Evolutionary conservation across 2,888 invertebrate genomes (phyloP).

Genomic region (Sarcophaga caerulescens): DNA sequence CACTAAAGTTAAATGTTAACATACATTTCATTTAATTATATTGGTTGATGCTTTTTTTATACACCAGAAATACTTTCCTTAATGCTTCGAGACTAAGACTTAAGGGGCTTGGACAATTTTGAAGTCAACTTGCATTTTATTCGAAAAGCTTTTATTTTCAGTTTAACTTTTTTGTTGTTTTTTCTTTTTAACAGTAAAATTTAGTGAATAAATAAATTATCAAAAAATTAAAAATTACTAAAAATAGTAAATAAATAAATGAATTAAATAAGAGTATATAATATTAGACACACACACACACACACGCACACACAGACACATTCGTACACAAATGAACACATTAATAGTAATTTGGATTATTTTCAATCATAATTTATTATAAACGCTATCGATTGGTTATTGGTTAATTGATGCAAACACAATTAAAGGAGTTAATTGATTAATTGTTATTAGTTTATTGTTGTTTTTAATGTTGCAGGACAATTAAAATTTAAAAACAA

Average conservation of each 20-base stretch:
- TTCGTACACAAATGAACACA: slow-evolving; percentile 50
- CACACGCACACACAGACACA: slow-evolving; percentile 15
- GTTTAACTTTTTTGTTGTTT: too few relatives aligned
- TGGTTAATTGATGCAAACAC: slow-evolving; percentile 67
- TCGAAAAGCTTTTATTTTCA: neutral
- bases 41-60: slow-evolving; percentile 21
- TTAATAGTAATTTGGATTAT: slow-evolving; percentile 48
- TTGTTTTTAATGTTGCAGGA: slow-evolving; percentile 56
- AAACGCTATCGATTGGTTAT: slow-evolving; percentile 56
- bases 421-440: slow-evolving; percentile 44
- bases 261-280: slow-evolving; percentile 30
- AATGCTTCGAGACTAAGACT: slow-evolving; percentile 39
- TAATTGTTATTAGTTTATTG: slow-evolving; percentile 34
- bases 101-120: slow-evolving; percentile 37
- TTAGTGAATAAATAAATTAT: slow-evolving; percentile 26
- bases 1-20: slow-evolving; percentile 47
- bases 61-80: slow-evolving; percentile 38
- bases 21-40: slow-evolving; percentile 50
- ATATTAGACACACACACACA: slow-evolving; percentile 41
- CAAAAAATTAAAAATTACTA: slow-evolving; percentile 28
- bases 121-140: slow-evolving; percentile 42
- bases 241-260: slow-evolving; percentile 36
- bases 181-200: neutral
- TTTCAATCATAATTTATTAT: slow-evolving; percentile 33
- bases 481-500: slow-evolving; percentile 38